Percentiles rank a stretch among this genome's conserved stretches.
Conservation (phyloP, 2,888 invertebrate species). For the Subacronicta megacephala region DNA sequence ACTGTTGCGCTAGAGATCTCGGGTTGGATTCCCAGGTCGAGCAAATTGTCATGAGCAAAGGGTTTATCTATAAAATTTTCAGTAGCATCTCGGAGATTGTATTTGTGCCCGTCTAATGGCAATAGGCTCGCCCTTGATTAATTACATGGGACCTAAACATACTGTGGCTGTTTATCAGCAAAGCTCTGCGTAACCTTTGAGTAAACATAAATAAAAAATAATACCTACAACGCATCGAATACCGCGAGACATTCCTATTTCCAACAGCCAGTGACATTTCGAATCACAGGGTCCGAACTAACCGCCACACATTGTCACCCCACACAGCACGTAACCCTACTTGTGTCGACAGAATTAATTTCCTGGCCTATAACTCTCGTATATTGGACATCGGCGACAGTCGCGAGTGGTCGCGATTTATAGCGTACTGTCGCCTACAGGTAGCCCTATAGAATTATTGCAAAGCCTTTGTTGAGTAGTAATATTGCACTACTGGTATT, state of each 20-base stretch:
- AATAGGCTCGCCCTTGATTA: too few species aligned
- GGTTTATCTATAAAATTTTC: too few species aligned
- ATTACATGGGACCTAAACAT: too few species aligned
- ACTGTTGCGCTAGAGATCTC: too few species aligned
- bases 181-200: too few species aligned
- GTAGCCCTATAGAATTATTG: conserved; percentile 64
- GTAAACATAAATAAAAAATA: too few species aligned
- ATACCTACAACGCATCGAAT: background rate
- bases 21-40: too few species aligned
- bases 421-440: conserved; percentile 80
- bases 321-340: conserved; percentile 79
- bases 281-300: conserved; percentile 43
- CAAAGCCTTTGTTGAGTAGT: conserved; percentile 32
- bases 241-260: background rate
- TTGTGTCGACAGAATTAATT: conserved; percentile 88
- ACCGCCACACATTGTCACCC: conserved; percentile 54
- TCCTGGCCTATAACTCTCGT: conserved; percentile 88
- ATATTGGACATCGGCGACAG: conserved; percentile 87
- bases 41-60: too few species aligned
- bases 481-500: conserved; percentile 15
- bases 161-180: too few species aligned
- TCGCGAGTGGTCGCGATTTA: conserved; percentile 84
- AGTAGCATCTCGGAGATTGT: too few species aligned
- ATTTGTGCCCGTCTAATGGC: too few species aligned
- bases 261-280: conserved; percentile 8